Percentiles rank a stretch among this genome's conserved stretches.
phyloP scores from a whole-genome alignment of 1,140 invertebrate genomes.

The Papilio polytes region DNA sequence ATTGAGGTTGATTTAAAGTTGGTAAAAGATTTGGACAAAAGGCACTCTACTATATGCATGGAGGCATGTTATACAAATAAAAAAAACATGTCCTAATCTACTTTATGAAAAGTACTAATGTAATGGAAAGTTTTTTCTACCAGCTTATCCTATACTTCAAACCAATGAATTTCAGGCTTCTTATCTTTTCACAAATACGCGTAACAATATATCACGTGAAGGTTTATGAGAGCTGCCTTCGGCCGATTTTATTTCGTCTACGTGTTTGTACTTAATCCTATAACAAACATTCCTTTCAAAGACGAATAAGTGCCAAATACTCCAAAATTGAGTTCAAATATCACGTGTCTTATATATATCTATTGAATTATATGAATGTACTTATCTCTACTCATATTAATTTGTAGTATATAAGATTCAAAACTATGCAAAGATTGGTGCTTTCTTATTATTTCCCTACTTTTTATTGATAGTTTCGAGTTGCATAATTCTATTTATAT shows the following conservation, averaged over 20 bases:
- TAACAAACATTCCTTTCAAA: slow-evolving; percentile 31
- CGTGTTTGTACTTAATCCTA: slow-evolving; percentile 30
- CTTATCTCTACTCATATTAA: background rate
- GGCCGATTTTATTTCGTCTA: slow-evolving; percentile 25
- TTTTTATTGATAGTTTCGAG: too few relatives aligned
- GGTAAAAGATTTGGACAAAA: too few relatives aligned
- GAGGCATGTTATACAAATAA: background rate
- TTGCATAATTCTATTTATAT: too few relatives aligned
- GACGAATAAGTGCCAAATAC: slow-evolving; percentile 19
- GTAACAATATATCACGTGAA: slow-evolving; percentile 23
- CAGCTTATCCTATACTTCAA: background rate
- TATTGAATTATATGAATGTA: background rate
- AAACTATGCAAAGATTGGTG: too few relatives aligned
- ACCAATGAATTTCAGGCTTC: slow-evolving; percentile 5
- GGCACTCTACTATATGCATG: too few relatives aligned
- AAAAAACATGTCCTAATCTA: background rate
- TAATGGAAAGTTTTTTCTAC: background rate
- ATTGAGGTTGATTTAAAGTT: too few relatives aligned
- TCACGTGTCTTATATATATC: background rate
- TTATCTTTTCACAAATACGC: slow-evolving; percentile 26
- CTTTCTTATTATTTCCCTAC: too few relatives aligned
- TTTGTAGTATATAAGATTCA: too few relatives aligned
- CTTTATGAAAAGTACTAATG: background rate
- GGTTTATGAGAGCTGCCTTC: slow-evolving; percentile 25
- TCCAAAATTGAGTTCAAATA: slow-evolving; percentile 10